Evolutionary conservation across 2,888 invertebrate genomes (phyloP).

Genomic region (Phengaris arion): DNA sequence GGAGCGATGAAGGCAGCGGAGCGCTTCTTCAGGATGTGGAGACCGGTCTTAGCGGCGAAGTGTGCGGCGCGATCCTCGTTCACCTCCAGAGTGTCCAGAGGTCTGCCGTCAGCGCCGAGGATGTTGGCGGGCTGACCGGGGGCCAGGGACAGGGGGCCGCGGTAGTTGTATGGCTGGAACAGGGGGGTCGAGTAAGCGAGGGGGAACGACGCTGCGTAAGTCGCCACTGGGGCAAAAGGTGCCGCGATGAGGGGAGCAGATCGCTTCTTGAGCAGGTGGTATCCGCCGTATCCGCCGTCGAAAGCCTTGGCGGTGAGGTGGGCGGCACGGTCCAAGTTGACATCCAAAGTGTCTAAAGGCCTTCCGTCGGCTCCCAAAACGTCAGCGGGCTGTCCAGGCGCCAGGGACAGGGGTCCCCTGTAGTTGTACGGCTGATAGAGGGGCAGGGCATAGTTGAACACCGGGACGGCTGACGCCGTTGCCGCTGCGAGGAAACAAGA

Average conservation of each 20-base stretch:
- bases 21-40: slow-evolving; percentile 57
- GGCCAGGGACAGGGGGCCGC: slow-evolving; percentile 65
- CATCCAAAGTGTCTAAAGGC: slow-evolving; percentile 69
- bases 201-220: slow-evolving; percentile 36
- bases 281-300: slow-evolving; percentile 48
- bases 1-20: slow-evolving; percentile 46
- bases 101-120: slow-evolving; percentile 66
- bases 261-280: slow-evolving; percentile 58
- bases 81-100: slow-evolving; percentile 69
- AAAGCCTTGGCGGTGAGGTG: slow-evolving; percentile 64
- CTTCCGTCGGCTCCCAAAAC: slow-evolving; percentile 66
- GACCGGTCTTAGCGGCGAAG: slow-evolving; percentile 62
- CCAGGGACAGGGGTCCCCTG: slow-evolving; percentile 65
- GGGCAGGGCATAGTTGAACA: slow-evolving; percentile 3
- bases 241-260: slow-evolving; percentile 40
- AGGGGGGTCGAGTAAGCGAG: slow-evolving; percentile 48
- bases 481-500: slow-evolving; percentile 80
- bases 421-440: slow-evolving; percentile 52
- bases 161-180: slow-evolving; percentile 56
- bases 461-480: slow-evolving; percentile 53
- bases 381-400: slow-evolving; percentile 70
- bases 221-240: slow-evolving; percentile 36
- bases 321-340: slow-evolving; percentile 68
- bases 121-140: slow-evolving; percentile 72
- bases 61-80: slow-evolving; percentile 71